phyloP scores from a whole-genome alignment of 2,113 vertebrate species.

The Bothrops jararaca region DNA sequence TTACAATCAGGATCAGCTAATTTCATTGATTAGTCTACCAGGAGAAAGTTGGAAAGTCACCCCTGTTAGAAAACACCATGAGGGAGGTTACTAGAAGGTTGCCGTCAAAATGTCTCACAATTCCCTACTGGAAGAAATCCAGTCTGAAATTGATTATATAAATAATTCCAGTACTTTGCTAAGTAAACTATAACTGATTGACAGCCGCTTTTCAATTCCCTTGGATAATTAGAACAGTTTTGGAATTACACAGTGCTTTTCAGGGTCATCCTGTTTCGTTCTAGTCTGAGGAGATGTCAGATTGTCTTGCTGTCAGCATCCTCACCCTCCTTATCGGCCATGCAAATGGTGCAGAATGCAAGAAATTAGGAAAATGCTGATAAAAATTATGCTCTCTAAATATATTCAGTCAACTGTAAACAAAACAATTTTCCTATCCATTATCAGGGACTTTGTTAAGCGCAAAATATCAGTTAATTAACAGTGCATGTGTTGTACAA shows the following conservation, averaged over 20 bases:
- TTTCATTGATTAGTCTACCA: not conserved
- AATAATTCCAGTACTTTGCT: not conserved
- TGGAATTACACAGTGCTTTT: not conserved
- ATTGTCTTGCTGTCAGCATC: not conserved
- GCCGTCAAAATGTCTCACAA: slow-evolving; percentile 1
- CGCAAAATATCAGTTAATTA: not conserved
- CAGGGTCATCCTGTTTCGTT: not conserved
- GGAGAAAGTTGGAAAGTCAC: not conserved
- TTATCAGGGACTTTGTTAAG: not conserved
- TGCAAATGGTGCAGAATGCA: not conserved
- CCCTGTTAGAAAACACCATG: not conserved
- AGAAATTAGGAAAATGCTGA: not conserved
- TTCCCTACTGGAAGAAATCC: not conserved
- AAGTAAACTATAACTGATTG: slow-evolving; percentile 6
- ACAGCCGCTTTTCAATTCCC: not conserved
- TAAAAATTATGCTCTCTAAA: not conserved
- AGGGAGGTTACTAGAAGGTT: slow-evolving; percentile 8
- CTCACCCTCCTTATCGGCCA: not conserved
- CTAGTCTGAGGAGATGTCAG: not conserved
- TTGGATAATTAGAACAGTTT: not conserved
- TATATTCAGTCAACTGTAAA: not conserved
- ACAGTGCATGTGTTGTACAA: not conserved
- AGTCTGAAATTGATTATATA: slow-evolving; percentile 23
- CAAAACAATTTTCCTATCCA: slow-evolving; percentile 5
- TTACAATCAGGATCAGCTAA: slow-evolving; percentile 3